Evolutionary conservation across 2,888 invertebrate genomes (phyloP), one percentile per base, ranked within the genome.

Genomic region (Rotaria socialis): DNA sequence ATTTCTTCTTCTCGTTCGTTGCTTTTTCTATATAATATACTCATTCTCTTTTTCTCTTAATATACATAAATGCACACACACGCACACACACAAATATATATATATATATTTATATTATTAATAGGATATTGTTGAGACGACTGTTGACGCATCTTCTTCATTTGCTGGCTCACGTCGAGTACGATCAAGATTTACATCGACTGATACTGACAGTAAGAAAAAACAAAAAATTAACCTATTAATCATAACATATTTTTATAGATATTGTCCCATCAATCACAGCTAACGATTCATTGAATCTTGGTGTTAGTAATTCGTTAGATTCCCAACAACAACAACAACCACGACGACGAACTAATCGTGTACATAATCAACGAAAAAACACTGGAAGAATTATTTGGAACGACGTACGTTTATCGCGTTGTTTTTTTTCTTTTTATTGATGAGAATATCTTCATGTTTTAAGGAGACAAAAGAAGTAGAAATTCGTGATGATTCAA

Each of bases 401-500:
- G 80, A 80, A 80, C 80, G 80, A 80, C 43, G 80, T 80, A 80
- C 7, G 47, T 80, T 47, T 80, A 3, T 8, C 5, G 24, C 4
- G 3, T 43, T 47, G 8, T 19, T 43, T 14, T 35, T 67, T 24
- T 43, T 41, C 3, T 75, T 22, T 41, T 43, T 22, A 43, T n/a
- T 22, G 47, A 19, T 3, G n/a, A 16, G 35, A 47, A 14, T 80
- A 19, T 35, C n/a, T 80, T 47, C 11, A 16, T 16, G n/a, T 80
- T 43, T 80, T 2, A 7, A 80, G 80, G 80, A 80, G 47, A 80
- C 80, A n/a, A 80, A 80, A 80, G 80, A 80, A 80, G 80, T 80
- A 3, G 80, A 80, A 80, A 80, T 80, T 47, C 80, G 80, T n/a
- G 80, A 80, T 43, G 80, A 80, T 80, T 11, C 80, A 43, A 67